Percentiles rank a stretch among this genome's conserved stretches.
These are phyloP conservation scores for Pedionomus torquatus DNA, from an alignment of 2,113 vertebrate genomes.

Conservation along the genomic window DNA sequence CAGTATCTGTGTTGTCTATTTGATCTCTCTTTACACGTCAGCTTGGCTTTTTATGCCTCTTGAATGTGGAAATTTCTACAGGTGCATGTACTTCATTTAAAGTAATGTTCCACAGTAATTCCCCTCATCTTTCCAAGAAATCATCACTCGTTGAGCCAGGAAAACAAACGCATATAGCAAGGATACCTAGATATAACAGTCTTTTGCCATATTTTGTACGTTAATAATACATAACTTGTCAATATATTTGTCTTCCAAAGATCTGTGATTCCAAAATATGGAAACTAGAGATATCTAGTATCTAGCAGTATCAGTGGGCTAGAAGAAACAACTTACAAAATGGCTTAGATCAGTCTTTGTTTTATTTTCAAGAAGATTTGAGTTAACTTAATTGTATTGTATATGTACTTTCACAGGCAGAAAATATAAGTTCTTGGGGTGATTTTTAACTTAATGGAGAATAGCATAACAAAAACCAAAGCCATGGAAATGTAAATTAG, in stretches of 20 bases:
- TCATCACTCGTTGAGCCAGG: neutral
- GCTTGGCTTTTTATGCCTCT: neutral
- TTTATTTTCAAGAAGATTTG: neutral
- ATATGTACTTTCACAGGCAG: neutral
- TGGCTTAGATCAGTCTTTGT: neutral
- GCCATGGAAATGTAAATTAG: neutral
- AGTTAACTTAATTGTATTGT: neutral
- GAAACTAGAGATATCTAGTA: too few species aligned
- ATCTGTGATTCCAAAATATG: neutral
- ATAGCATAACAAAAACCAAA: neutral
- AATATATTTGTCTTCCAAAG: neutral
- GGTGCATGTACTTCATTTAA: neutral
- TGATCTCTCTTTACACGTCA: neutral
- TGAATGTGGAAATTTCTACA: neutral
- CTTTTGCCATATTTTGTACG: neutral
- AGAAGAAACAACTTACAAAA: neutral
- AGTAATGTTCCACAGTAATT: neutral
- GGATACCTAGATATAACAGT: neutral
- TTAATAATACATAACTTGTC: neutral
- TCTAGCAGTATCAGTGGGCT: too few species aligned
- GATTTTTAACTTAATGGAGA: neutral
- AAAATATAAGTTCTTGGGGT: neutral
- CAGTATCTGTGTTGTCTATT: neutral
- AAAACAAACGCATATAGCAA: neutral
- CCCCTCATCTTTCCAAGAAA: neutral